Evolutionary conservation across 2,888 invertebrate species (phyloP), one percentile per base, ranked within the genome.

Genomic region (Eupithecia subumbrata): DNA sequence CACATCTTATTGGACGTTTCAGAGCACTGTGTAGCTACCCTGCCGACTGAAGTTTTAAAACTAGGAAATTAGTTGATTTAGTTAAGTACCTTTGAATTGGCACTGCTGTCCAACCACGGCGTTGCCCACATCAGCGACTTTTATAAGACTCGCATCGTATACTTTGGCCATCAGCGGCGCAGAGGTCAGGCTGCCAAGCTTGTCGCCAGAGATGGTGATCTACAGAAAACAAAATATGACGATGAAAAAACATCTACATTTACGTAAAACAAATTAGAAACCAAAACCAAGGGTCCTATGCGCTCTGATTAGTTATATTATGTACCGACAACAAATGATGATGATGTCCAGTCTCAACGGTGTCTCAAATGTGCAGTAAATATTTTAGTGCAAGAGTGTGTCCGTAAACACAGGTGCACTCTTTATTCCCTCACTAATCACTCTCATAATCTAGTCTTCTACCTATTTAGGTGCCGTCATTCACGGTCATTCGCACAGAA

Each of bases 101-200:
- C 99, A 98, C 79, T 98, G 98, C 92, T 99, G 98, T 73, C 99
- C 99, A 60, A 99, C 98, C 79, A 98, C 97, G 77, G 98, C 99
- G 86, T 97, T 98, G 84, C 98, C 97, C 48, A 99, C 97, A 90
- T 99, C 98, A 73, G 98, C 98, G 82, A 99, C 98, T 95, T 98
- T 97, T 87, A 99, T 99, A 81, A 98, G 96, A 82, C 98, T 97
- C 80, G 99, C 97, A 91, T 99, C 98, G 94, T 99, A 99, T 69
- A 98, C 99, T 95, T 99, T 98, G 84, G 98, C 98, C 78, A 98
- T 96, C 80, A 99, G 96, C 18, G 99, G 99, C 30, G 77, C 73
- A 64, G 77, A 73, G 7, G 77, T 64, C n/a, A 77, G 64, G 64
- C 75, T 75, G 52, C 77, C 77, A 16, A 99, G 95, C 92, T 98